phyloP scores from a whole-genome alignment of 2,797 vertebrate genomes.

The Sylvia borin region DNA sequence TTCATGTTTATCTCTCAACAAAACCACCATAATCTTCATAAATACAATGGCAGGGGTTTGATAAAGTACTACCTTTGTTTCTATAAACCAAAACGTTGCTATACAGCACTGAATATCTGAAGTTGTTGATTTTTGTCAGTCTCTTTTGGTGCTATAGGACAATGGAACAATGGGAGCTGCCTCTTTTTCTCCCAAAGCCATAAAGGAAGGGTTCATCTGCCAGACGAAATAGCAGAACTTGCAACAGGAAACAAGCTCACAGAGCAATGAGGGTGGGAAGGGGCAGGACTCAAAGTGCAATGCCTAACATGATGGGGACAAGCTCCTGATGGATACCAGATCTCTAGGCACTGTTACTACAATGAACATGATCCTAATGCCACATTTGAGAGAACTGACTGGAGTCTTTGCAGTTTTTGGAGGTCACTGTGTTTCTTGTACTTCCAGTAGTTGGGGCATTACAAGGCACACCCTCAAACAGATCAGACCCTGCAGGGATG shows the following conservation, averaged over 20 bases:
- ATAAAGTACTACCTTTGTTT: not conserved
- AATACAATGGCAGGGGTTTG: not conserved
- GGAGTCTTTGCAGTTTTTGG: not conserved
- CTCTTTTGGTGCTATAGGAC: not conserved
- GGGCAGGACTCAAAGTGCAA: not conserved
- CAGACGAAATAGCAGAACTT: not conserved
- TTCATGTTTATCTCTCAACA: not conserved
- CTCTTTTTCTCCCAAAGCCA: not conserved
- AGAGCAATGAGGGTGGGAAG: not conserved
- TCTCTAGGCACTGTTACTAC: not conserved
- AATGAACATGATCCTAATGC: not conserved
- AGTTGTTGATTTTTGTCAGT: not conserved
- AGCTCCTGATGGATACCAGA: not conserved
- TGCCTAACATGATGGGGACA: not conserved
- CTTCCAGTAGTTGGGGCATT: rapidly evolving
- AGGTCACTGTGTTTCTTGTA: not conserved
- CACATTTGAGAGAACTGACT: not conserved
- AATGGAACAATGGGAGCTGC: not conserved
- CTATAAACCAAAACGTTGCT: not conserved
- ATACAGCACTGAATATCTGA: not conserved
- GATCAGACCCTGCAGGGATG: not conserved
- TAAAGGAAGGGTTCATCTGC: not conserved
- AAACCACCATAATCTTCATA: not conserved
- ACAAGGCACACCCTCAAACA: not conserved
- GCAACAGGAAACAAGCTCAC: not conserved